Percentiles rank a stretch among this genome's conserved stretches.
Conservation (phyloP, 2,888 invertebrate species). For the Pseudoips prasinana region DNA sequence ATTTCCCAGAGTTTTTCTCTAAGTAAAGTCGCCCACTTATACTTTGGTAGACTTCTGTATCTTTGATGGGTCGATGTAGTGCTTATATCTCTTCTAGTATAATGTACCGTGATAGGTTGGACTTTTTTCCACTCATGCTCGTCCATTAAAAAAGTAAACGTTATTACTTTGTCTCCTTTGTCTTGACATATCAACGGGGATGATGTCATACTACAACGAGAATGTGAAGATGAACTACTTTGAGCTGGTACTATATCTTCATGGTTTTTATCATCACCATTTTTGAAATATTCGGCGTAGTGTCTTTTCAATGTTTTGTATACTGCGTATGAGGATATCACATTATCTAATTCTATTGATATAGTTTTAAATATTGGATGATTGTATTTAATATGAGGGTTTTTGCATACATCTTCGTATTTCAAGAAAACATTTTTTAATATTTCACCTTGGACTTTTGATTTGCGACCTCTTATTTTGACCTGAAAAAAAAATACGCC, state of each 20-base stretch:
- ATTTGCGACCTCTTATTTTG: conserved; percentile 15
- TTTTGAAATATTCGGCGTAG: conserved; percentile 16
- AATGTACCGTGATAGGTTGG: conserved; percentile 17
- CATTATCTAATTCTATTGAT: conserved; percentile 18
- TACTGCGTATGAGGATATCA: conserved; percentile 15
- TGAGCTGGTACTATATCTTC: conserved; percentile 13
- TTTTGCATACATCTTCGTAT: conserved; percentile 19
- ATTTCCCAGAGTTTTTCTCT: conserved; percentile 18
- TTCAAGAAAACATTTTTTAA: conserved; percentile 18
- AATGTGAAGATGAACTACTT: conserved; percentile 18
- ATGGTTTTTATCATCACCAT: conserved; percentile 16
- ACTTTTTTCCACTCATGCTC: conserved; percentile 19
- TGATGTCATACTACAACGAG: conserved; percentile 16
- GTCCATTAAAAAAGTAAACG: conserved; percentile 18
- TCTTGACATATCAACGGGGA: conserved; percentile 17
- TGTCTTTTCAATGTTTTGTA: conserved; percentile 18
- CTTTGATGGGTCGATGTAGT: conserved; percentile 15
- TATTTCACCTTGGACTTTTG: conserved; percentile 16
- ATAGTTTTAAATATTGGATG: conserved; percentile 19
- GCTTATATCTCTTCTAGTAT: conserved; percentile 16
- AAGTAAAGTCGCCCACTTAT: conserved; percentile 16
- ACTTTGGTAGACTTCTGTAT: conserved; percentile 17
- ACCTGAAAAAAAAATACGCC: conserved; percentile 18
- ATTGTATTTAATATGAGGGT: conserved; percentile 18
- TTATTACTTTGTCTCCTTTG: conserved; percentile 16